These are phyloP conservation scores for Euwallacea similis DNA, from an alignment of 1,140 invertebrate species.

Conservation along the genomic window DNA sequence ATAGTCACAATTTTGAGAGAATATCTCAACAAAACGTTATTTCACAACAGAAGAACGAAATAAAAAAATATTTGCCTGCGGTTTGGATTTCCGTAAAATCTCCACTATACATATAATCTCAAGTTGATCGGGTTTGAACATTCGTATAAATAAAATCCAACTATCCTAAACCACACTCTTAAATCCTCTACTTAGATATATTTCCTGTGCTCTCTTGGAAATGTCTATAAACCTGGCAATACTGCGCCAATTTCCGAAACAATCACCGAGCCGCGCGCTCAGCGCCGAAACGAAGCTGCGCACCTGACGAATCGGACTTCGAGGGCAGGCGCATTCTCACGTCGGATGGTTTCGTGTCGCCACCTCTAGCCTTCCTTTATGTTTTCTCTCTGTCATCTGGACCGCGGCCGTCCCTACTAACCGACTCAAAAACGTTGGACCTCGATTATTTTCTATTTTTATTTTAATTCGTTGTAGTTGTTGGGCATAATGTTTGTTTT, in stretches of 20 bases:
- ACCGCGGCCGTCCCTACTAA: constrained; percentile 50
- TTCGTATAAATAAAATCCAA: neutral
- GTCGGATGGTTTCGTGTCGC: constrained; percentile 49
- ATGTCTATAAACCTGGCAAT: constrained; percentile 13
- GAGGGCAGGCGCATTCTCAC: constrained; percentile 32
- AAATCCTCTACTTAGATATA: neutral
- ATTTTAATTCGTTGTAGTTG: constrained; percentile 34
- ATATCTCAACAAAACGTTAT: neutral
- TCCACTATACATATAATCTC: neutral
- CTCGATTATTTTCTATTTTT: constrained; percentile 38
- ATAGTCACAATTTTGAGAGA: no score
- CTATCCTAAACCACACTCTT: neutral
- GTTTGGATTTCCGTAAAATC: neutral
- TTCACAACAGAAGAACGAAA: neutral
- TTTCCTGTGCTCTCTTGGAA: neutral
- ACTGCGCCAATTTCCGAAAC: constrained; percentile 20
- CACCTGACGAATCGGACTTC: constrained; percentile 31
- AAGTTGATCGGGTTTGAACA: neutral
- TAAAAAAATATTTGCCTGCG: neutral
- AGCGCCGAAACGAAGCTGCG: constrained; percentile 5
- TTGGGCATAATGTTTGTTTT: constrained; percentile 38
- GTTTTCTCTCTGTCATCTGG: constrained; percentile 48
- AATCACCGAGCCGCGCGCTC: constrained; percentile 38
- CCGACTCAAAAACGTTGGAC: constrained; percentile 42
- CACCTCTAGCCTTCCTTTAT: constrained; percentile 50